Conservation (phyloP, 92 coral and sea anemone genomes). For the Virgularia gustaviana region DNA sequence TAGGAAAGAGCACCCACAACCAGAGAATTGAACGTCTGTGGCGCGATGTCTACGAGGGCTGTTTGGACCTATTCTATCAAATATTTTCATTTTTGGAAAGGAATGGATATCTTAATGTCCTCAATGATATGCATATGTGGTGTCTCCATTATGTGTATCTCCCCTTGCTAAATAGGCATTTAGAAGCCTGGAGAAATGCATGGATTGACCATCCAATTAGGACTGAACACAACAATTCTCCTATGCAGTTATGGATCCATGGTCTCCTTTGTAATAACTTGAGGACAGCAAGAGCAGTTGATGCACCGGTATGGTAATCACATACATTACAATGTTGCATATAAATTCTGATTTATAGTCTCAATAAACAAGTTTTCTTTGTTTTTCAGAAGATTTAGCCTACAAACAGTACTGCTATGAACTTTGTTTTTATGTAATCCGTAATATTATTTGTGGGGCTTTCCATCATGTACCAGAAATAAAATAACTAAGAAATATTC, state of each 20-base stretch:
- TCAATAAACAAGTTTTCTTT: too few species aligned
- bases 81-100: conserved; percentile 43
- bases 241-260: conserved; percentile 60
- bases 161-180: conserved; percentile 53
- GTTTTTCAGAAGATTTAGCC: too few species aligned
- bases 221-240: conserved; percentile 53
- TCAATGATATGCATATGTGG: conserved; percentile 60
- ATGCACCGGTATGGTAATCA: conserved; percentile 17
- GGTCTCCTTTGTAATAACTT: conserved; percentile 21
- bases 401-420: too few species aligned
- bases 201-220: conserved; percentile 64
- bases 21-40: conserved; percentile 58
- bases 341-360: background rate
- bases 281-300: conserved; percentile 19
- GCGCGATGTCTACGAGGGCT: conserved; percentile 56
- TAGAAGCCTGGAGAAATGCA: conserved; percentile 53
- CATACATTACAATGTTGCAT: background rate
- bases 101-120: conserved; percentile 39
- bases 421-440: too few species aligned
- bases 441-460: too few species aligned
- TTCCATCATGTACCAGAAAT: too few species aligned
- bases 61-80: conserved; percentile 44
- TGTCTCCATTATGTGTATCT: conserved; percentile 58
- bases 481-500: too few species aligned
- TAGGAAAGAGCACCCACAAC: conserved; percentile 55